Evolutionary conservation across 2,113 vertebrate genomes (phyloP).

Genomic region (Corvus cornix): DNA sequence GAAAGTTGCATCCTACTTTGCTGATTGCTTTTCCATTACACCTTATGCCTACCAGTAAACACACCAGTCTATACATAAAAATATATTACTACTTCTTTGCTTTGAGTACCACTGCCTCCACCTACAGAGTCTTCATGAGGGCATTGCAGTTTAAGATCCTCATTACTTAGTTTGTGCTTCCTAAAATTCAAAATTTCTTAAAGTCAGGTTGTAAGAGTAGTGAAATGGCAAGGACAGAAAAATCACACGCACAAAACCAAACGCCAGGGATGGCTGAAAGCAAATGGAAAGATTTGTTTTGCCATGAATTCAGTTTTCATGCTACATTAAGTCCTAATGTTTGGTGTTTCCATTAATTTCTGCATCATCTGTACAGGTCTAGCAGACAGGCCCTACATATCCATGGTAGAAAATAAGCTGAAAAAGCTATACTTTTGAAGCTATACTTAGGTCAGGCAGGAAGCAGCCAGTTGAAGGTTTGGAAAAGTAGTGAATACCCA

Average conservation of each 20-base stretch:
- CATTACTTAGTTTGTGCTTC: background rate
- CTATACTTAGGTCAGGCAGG: constrained; percentile 46
- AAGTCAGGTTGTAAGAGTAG: background rate
- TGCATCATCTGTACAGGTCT: background rate
- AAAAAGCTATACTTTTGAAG: background rate
- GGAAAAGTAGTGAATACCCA: background rate
- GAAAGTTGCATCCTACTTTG: background rate
- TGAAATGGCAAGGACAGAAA: background rate
- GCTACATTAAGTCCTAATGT: background rate
- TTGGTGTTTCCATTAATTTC: background rate
- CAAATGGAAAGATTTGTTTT: background rate
- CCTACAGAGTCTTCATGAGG: background rate
- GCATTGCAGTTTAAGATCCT: background rate
- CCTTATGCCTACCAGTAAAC: background rate
- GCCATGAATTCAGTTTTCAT: background rate
- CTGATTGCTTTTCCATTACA: background rate
- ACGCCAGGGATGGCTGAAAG: background rate
- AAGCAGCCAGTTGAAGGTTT: background rate
- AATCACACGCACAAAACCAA: background rate
- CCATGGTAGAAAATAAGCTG: background rate
- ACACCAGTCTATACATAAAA: background rate
- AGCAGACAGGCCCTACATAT: background rate
- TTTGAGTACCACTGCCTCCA: background rate
- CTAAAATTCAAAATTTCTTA: background rate
- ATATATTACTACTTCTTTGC: background rate